Conservation (phyloP, 2,888 invertebrate genomes). For the Perithous albicinctus region DNA sequence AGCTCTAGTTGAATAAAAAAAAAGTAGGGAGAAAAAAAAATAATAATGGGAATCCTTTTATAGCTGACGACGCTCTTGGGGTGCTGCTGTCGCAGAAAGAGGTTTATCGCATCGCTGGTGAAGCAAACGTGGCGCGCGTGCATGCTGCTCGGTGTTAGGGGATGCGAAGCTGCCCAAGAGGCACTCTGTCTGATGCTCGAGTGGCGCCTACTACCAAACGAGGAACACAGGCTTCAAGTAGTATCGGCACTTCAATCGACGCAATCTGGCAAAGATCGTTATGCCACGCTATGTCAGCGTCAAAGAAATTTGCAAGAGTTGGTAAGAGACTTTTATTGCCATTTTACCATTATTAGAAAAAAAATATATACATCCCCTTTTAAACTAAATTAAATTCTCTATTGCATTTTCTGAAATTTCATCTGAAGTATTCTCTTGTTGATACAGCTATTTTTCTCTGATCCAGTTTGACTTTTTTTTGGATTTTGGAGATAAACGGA, state of each 20-base stretch:
- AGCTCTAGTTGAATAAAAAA: too few species aligned
- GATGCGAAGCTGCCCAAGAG: conserved; percentile 88
- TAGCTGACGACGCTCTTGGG: conserved; percentile 88
- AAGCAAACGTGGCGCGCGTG: conserved; percentile 90
- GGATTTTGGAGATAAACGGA: too few species aligned
- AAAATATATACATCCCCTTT: too few species aligned
- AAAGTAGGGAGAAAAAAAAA: too few species aligned
- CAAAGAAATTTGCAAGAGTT: conserved; percentile 90
- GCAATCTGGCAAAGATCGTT: conserved; percentile 88
- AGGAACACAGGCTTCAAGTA: conserved; percentile 89
- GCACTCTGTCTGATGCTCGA: conserved; percentile 92
- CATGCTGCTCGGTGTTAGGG: conserved; percentile 90
- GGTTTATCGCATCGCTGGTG: conserved; percentile 89
- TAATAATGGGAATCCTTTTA: conserved; percentile 71
- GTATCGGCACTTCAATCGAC: conserved; percentile 91
- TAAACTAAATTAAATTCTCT: too few species aligned
- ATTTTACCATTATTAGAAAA: neutral
- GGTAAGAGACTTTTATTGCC: conserved; percentile 84
- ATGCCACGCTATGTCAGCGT: conserved; percentile 90
- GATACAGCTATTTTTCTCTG: too few species aligned
- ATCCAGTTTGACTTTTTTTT: too few species aligned
- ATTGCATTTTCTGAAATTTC: too few species aligned
- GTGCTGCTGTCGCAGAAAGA: conserved; percentile 91
- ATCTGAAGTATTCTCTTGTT: too few species aligned
- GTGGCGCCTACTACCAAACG: conserved; percentile 89